Conservation (phyloP, 1,140 invertebrate species). For the Drosophila funebris region DNA sequence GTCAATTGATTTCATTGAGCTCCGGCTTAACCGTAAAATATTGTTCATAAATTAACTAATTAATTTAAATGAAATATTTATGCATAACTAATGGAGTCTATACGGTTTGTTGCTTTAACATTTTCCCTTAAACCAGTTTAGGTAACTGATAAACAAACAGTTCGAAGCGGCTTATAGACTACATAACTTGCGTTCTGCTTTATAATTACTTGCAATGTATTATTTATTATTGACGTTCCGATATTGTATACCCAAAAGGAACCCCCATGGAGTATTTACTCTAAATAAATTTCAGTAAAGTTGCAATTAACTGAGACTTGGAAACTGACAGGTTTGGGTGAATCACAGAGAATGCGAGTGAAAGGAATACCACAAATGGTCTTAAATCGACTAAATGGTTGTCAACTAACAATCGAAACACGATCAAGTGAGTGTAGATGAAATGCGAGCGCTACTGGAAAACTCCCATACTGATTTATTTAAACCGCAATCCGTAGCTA, state of each 20-base stretch:
- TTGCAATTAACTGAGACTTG: background rate
- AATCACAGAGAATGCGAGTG: background rate
- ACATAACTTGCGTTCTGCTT: no score
- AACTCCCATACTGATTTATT: background rate
- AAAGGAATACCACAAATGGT: background rate
- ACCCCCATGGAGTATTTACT: background rate
- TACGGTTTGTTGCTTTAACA: no score
- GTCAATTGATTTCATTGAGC: conserved; percentile 25
- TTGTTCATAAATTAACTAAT: background rate
- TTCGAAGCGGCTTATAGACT: no score
- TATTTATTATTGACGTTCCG: no score
- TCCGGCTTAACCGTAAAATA: conserved; percentile 20
- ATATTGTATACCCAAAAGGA: background rate
- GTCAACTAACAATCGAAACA: background rate
- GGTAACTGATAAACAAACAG: no score
- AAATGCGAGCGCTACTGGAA: background rate
- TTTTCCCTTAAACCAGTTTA: no score
- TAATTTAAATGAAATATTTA: background rate
- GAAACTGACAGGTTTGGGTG: background rate
- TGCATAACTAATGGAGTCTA: background rate
- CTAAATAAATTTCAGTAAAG: background rate
- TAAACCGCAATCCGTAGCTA: background rate
- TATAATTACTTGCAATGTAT: no score
- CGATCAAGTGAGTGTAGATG: background rate
- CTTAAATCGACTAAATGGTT: background rate